phyloP scores from a whole-genome alignment of 37 sponge, comb jelly and placozoan species.

The Chondrilla cf. caribensis region DNA sequence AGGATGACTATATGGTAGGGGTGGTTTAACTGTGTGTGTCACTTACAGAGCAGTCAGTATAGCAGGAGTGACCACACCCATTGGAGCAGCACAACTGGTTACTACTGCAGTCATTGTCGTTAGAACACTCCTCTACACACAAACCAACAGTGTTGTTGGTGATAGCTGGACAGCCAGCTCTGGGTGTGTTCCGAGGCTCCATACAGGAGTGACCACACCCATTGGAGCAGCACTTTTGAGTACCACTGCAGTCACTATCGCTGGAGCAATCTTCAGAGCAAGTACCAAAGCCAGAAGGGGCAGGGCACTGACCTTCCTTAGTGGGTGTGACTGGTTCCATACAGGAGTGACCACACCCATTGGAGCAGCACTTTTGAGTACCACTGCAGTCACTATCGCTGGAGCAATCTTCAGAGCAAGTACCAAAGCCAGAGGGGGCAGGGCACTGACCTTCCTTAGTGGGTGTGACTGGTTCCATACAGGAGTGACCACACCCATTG shows the following conservation, averaged over 20 bases:
- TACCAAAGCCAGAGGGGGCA: not conserved
- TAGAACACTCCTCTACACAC: not conserved
- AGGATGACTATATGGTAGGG: too few relatives aligned
- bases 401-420: not conserved
- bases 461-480: conserved; percentile 5
- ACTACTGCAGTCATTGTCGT: not conserved
- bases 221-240: conserved; percentile 65
- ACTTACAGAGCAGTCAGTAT: too few relatives aligned
- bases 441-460: too few relatives aligned
- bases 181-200: not conserved
- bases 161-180: not conserved
- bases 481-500: not conserved
- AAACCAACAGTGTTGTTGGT: not conserved
- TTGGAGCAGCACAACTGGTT: conserved; percentile 64
- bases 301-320: too few relatives aligned
- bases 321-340: not conserved
- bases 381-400: not conserved
- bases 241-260: not conserved
- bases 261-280: not conserved
- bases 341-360: not conserved
- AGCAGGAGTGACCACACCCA: conserved; percentile 66
- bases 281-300: too few relatives aligned
- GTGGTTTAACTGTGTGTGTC: too few relatives aligned
- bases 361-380: not conserved
- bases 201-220: conserved; percentile 64